Evolutionary conservation across 2,797 vertebrate species (phyloP).

Genomic region (Sebastes variabilis): DNA sequence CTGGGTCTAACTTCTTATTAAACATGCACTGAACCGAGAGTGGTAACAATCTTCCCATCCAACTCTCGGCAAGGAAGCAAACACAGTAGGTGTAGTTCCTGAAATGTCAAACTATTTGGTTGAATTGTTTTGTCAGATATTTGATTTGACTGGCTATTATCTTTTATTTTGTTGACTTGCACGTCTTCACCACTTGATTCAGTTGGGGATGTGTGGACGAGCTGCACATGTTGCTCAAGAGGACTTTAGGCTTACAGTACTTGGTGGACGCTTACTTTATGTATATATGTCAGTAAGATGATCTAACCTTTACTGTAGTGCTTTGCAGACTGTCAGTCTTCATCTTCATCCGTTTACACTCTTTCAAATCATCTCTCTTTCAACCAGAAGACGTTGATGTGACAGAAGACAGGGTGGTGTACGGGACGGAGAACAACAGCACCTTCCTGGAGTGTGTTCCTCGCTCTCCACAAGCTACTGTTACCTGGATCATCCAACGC

Average conservation of each 20-base stretch:
- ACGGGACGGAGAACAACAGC: conserved; percentile 92
- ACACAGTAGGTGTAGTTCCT: too few relatives aligned
- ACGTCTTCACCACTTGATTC: background rate
- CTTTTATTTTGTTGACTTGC: background rate
- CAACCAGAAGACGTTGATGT: conserved; percentile 82
- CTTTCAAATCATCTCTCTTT: conserved; percentile 10
- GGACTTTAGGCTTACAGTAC: background rate
- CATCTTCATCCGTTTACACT: background rate
- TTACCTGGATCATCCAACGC: conserved; percentile 90
- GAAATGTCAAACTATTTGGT: too few relatives aligned
- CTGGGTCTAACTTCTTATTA: background rate
- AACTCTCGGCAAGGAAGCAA: background rate
- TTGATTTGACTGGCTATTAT: background rate
- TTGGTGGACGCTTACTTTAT: background rate
- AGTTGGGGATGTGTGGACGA: background rate
- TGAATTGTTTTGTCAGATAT: background rate
- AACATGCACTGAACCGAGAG: background rate
- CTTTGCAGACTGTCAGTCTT: background rate
- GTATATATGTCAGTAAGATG: background rate
- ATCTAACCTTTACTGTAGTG: background rate
- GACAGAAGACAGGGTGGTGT: conserved; percentile 83
- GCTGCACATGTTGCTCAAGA: background rate
- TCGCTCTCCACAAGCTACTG: conserved; percentile 89
- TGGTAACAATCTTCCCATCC: background rate
- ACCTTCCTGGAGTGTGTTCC: conserved; percentile 92